Base-by-base conservation (phyloP, 2,113 vertebrate genomes). In the Halcyon senegalensis region DNA sequence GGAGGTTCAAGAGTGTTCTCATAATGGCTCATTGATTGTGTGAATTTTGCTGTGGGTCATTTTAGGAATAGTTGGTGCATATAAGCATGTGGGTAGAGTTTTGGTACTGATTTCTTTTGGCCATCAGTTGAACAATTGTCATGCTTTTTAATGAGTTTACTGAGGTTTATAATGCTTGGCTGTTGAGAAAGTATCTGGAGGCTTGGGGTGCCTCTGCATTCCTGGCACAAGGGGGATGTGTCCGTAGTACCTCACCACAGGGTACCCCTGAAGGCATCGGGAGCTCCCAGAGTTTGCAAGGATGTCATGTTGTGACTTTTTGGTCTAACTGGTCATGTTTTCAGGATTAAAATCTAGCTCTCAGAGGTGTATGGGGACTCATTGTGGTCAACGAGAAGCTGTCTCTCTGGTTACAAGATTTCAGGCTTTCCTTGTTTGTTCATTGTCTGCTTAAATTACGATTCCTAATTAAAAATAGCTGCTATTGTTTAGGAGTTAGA, bases 31-130 rank as follows among this genome's bases (percentile, higher is more conserved):
- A 7, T 64, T 28, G 64, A 63, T 89, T 89, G 84, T 84, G 53
- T 89, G 92, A 90, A 67, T 94, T 96, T 95, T 91, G 50, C 84
- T 93, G 66, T 70, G 81, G 90, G 41, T 91, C 5, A 1, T 87
- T 95, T 89, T 91, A 93, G 95, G 96, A 96, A 95, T 72, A 96
- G 76, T 51, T 85, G 73, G 63, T 69, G 41, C 58, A 81, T 87
- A 84, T 41, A 62, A 83, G 83, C 28, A n/a, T 11, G 43, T n/a
- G 68, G 64, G 48, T 35, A 56, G 73, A 66, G 18, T n/a, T 69
- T n/a, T 74, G 58, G 9, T 67, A 24, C 48, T 59, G 53, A 24
- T 69, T 48, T 68, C 20, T 81, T 81, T 73, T 62, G 43, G n/a
- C 59, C 10, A 13, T 69, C 70, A 35, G 67, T 85, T 88, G 80